phyloP scores from a whole-genome alignment of 2,113 vertebrate species.

The Boleophthalmus pectinirostris region DNA sequence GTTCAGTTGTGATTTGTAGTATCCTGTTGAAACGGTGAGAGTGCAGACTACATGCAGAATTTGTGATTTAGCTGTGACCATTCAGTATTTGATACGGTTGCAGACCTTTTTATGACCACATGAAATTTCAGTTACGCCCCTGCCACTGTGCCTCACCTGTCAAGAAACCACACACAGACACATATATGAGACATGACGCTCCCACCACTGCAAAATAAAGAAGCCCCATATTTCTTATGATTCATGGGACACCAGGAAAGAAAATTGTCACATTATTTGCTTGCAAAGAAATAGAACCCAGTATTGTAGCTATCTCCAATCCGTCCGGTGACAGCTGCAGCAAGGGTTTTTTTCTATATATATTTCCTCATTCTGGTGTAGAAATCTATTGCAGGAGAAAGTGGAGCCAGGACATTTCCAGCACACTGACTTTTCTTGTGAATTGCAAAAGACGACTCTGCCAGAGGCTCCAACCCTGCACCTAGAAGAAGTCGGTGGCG shows the following conservation, averaged over 20 bases:
- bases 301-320: conserved; percentile 10
- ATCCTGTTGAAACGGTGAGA: too few species aligned
- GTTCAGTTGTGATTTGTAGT: too few species aligned
- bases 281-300: conserved; percentile 26
- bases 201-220: conserved; percentile 11
- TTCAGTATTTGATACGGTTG: background rate
- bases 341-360: conserved; percentile 14
- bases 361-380: conserved; percentile 25
- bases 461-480: conserved; percentile 22
- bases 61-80: too few species aligned
- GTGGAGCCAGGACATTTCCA: conserved; percentile 3
- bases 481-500: conserved; percentile 22
- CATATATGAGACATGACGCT: conserved; percentile 11
- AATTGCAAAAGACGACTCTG: conserved; percentile 34
- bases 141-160: conserved; percentile 7
- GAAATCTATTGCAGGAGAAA: conserved; percentile 21
- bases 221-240: conserved; percentile 5
- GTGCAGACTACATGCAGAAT: too few species aligned
- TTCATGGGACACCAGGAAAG: conserved; percentile 10
- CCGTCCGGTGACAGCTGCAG: conserved; percentile 12
- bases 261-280: conserved; percentile 44
- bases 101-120: background rate
- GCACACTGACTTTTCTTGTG: conserved; percentile 23
- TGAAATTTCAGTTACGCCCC: conserved; percentile 20
- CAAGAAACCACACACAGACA: background rate